Evolutionary conservation across 2,888 invertebrate species (phyloP).

Genomic region (Drosophila quinaria): DNA sequence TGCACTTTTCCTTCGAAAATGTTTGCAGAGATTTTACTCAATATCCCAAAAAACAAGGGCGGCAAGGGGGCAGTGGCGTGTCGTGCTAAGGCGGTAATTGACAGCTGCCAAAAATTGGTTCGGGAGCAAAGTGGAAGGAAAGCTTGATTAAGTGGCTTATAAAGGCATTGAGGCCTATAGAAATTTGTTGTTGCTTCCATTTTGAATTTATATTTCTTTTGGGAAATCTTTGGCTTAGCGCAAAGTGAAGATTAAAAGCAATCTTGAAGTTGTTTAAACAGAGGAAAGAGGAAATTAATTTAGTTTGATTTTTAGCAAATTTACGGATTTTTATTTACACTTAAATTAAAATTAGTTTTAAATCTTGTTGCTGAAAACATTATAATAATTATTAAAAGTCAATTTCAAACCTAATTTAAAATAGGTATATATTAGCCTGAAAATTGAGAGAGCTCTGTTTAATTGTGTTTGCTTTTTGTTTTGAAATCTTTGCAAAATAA

Average conservation of each 20-base stretch:
- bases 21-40: conserved; percentile 56
- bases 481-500: neutral
- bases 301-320: conserved; percentile 28
- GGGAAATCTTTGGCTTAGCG: conserved; percentile 45
- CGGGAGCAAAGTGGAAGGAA: conserved; percentile 15
- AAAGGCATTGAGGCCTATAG: conserved; percentile 42
- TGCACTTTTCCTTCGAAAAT: conserved; percentile 44
- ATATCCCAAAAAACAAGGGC: conserved; percentile 7
- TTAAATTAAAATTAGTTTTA: conserved; percentile 6
- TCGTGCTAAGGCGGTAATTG: conserved; percentile 49
- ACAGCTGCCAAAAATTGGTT: conserved; percentile 48
- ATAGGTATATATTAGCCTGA: neutral
- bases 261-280: conserved; percentile 1
- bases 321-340: conserved; percentile 27
- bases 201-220: conserved; percentile 23
- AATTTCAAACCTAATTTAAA: neutral
- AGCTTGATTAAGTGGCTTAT: conserved; percentile 65
- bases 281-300: conserved; percentile 3
- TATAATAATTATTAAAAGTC: neutral
- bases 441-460: conserved; percentile 2
- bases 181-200: conserved; percentile 15
- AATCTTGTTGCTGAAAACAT: neutral
- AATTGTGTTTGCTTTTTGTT: neutral
- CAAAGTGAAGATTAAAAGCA: conserved; percentile 52
- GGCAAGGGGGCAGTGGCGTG: neutral